Percentiles rank a stretch among this genome's conserved stretches.
Conservation (phyloP, 2,888 invertebrate genomes). For the Phalangium opilio region DNA sequence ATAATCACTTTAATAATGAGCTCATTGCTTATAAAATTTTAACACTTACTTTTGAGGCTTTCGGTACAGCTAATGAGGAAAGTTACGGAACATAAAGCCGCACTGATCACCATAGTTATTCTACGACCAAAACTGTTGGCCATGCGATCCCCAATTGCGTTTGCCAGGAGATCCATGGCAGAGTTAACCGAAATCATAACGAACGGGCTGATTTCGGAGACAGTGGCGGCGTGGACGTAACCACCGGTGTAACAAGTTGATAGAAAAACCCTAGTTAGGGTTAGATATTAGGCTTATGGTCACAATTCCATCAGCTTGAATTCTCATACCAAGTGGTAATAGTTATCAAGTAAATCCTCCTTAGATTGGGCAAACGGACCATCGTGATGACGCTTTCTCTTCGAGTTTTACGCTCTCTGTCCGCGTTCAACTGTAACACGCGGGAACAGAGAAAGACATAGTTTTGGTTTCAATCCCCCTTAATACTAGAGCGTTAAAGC, state of each 20-base stretch:
- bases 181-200: constrained; percentile 9
- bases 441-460: no score
- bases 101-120: constrained; percentile 6
- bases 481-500: no score
- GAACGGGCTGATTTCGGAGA: constrained; percentile 7
- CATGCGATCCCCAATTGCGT: constrained; percentile 6
- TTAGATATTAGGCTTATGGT: no score
- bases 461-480: no score
- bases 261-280: constrained; percentile 2
- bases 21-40: no score
- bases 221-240: constrained; percentile 11
- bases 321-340: neutral
- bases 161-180: constrained; percentile 11
- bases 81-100: constrained; percentile 1
- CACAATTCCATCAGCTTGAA: neutral
- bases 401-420: no score
- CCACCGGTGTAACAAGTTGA: constrained; percentile 9
- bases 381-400: no score
- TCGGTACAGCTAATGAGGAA: constrained; percentile 2
- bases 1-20: no score
- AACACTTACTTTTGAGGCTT: neutral
- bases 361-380: neutral
- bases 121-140: constrained; percentile 8
- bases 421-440: no score
- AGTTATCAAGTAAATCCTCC: neutral